These are phyloP conservation scores for Lethrus apterus DNA, from an alignment of 1,140 invertebrate species.

Conservation along the genomic window DNA sequence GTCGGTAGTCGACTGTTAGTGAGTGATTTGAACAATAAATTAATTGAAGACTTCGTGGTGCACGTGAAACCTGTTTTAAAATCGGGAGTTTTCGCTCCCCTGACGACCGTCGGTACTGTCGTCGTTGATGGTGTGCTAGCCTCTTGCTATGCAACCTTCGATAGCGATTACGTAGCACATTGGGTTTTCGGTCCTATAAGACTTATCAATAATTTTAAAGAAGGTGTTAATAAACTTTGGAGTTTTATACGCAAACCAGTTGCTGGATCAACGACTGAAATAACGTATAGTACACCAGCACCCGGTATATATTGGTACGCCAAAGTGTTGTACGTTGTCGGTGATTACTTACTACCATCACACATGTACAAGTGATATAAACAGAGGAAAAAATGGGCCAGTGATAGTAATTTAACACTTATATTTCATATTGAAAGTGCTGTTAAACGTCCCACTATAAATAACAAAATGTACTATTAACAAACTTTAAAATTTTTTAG, in stretches of 20 bases:
- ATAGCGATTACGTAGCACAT: slow-evolving; percentile 79
- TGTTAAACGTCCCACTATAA: background rate
- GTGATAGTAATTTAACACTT: slow-evolving; percentile 10
- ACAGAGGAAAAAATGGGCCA: slow-evolving; percentile 1
- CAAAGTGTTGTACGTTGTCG: slow-evolving; percentile 63
- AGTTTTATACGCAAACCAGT: slow-evolving; percentile 35
- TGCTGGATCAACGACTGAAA: slow-evolving; percentile 12
- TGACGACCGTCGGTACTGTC: slow-evolving; percentile 80
- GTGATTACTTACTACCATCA: slow-evolving; percentile 58
- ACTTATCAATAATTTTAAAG: slow-evolving; percentile 45
- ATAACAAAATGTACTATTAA: no score
- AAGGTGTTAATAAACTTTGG: slow-evolving; percentile 31
- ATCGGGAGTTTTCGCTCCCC: slow-evolving; percentile 79
- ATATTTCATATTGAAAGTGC: slow-evolving; percentile 13
- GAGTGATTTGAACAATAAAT: slow-evolving; percentile 41
- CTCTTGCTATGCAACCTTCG: slow-evolving; percentile 89
- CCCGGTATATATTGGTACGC: slow-evolving; percentile 83
- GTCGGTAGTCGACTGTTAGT: slow-evolving; percentile 46
- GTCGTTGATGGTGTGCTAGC: slow-evolving; percentile 85
- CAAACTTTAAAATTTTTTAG: background rate
- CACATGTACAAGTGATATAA: slow-evolving; percentile 11
- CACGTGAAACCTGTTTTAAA: slow-evolving; percentile 48
- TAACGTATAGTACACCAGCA: slow-evolving; percentile 18
- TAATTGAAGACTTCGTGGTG: slow-evolving; percentile 57
- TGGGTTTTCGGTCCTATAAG: slow-evolving; percentile 73